Evolutionary conservation across 2,888 invertebrate species (phyloP).

Genomic region (Drosophila infuscata): DNA sequence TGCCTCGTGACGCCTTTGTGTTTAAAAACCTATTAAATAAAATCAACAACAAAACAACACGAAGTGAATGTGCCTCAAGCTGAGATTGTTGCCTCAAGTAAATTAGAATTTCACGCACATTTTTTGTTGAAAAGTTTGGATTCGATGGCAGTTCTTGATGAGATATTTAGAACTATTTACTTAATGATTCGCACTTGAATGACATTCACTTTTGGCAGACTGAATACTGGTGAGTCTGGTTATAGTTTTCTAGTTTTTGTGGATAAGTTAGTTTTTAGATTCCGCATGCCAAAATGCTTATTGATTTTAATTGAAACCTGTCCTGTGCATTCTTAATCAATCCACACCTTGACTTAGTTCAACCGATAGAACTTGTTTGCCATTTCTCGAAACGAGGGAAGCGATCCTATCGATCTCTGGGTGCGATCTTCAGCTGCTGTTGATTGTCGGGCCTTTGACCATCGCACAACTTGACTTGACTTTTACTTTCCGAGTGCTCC

Average conservation of each 20-base stretch:
- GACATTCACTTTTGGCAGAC: background rate
- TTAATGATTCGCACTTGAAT: background rate
- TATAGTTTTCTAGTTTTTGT: conserved; percentile 6
- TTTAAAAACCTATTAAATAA: conserved; percentile 51
- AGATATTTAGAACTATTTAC: background rate
- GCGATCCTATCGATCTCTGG: conserved; percentile 17
- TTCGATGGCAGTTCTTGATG: background rate
- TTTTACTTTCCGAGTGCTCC: conserved; percentile 61
- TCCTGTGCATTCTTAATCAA: conserved; percentile 16
- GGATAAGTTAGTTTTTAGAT: conserved; percentile 5
- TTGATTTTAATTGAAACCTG: conserved; percentile 37
- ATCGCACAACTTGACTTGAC: conserved; percentile 58
- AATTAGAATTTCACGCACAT: conserved; percentile 3
- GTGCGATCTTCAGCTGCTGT: conserved; percentile 31
- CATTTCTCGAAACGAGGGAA: conserved; percentile 18
- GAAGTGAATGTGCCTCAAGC: background rate
- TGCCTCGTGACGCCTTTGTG: conserved; percentile 56
- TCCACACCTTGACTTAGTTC: conserved; percentile 26
- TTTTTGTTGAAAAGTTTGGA: background rate
- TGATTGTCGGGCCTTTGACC: conserved; percentile 33
- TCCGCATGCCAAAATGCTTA: conserved; percentile 17
- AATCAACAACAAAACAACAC: conserved; percentile 2
- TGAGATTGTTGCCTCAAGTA: background rate
- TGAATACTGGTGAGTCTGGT: conserved; percentile 3
- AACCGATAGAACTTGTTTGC: conserved; percentile 62